Conservation (phyloP, 2,888 invertebrate genomes). For the Coelinius sp. region DNA sequence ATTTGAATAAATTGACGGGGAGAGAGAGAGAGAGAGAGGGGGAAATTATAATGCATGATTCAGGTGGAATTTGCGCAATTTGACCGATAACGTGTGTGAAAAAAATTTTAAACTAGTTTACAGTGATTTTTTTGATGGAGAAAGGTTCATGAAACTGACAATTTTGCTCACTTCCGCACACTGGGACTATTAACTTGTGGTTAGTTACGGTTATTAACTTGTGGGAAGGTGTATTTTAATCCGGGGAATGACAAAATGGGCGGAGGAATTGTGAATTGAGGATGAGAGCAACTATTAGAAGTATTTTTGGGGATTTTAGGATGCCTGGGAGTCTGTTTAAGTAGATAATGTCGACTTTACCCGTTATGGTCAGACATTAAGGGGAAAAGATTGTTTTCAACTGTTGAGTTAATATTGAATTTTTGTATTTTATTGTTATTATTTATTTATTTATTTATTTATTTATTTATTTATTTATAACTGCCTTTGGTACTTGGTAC, state of each 20-base stretch:
- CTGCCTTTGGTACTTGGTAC: too few species aligned
- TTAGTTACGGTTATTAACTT: slow-evolving; percentile 61
- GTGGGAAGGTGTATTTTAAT: slow-evolving; percentile 29
- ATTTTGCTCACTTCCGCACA: slow-evolving; percentile 38
- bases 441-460: too few species aligned
- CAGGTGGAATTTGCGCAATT: slow-evolving; percentile 11
- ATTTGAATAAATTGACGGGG: slow-evolving; percentile 2
- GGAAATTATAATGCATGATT: slow-evolving; percentile 26
- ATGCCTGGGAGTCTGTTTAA: background rate
- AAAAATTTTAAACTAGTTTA: slow-evolving; percentile 4
- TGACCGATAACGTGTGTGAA: slow-evolving; percentile 9
- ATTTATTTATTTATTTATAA: too few species aligned
- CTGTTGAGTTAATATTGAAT: too few species aligned
- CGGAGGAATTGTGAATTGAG: background rate
- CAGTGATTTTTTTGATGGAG: background rate
- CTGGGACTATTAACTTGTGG: slow-evolving; percentile 46
- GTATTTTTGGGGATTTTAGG: background rate
- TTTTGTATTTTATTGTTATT: too few species aligned
- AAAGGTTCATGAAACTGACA: background rate
- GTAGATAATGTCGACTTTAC: too few species aligned
- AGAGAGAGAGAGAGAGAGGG: background rate
- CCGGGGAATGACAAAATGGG: slow-evolving; percentile 1
- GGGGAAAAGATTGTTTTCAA: too few species aligned
- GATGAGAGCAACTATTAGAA: background rate
- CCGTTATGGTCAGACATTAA: too few species aligned